A percentile compares a stretch with the other conserved stretches of the same genome.
Conservation (phyloP, 1,140 invertebrate genomes). For the Phymorhynchus buccinoides region DNA sequence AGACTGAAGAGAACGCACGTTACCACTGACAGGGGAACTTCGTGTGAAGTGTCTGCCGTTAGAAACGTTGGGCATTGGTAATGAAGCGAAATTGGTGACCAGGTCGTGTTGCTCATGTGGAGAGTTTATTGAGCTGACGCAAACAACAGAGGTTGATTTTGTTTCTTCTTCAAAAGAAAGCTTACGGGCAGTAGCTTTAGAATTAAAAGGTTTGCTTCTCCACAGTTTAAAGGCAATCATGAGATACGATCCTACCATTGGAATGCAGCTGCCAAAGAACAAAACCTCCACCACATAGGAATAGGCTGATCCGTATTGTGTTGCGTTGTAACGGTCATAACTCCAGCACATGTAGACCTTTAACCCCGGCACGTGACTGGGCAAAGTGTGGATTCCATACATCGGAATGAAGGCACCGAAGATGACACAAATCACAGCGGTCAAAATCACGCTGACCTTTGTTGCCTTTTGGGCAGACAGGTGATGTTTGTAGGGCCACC, state of each 20-base stretch:
- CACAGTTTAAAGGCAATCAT: not conserved
- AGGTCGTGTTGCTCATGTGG: too few relatives aligned
- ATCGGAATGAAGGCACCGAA: constrained; percentile 19
- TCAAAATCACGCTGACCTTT: not conserved
- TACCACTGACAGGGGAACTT: too few relatives aligned
- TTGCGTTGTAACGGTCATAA: not conserved
- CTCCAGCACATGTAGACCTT: constrained; percentile 26
- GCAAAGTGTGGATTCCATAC: constrained; percentile 31
- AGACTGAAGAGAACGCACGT: too few relatives aligned
- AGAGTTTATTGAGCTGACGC: too few relatives aligned
- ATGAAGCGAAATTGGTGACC: too few relatives aligned
- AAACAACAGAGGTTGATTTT: too few relatives aligned
- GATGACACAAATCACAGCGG: not conserved
- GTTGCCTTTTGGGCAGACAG: not conserved
- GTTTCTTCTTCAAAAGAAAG: too few relatives aligned
- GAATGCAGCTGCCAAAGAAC: not conserved
- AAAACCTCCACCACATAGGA: not conserved
- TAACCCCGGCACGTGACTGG: constrained; percentile 6
- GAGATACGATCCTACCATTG: not conserved
- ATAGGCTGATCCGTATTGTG: not conserved
- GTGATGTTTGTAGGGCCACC: constrained; percentile 33
- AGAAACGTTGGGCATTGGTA: too few relatives aligned
- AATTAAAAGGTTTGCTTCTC: too few relatives aligned
- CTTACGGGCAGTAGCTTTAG: too few relatives aligned
- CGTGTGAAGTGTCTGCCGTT: too few relatives aligned